Percentiles rank a stretch among this genome's conserved stretches.
Conservation (phyloP, 2,888 invertebrate genomes). For the Orchestes rusci region DNA sequence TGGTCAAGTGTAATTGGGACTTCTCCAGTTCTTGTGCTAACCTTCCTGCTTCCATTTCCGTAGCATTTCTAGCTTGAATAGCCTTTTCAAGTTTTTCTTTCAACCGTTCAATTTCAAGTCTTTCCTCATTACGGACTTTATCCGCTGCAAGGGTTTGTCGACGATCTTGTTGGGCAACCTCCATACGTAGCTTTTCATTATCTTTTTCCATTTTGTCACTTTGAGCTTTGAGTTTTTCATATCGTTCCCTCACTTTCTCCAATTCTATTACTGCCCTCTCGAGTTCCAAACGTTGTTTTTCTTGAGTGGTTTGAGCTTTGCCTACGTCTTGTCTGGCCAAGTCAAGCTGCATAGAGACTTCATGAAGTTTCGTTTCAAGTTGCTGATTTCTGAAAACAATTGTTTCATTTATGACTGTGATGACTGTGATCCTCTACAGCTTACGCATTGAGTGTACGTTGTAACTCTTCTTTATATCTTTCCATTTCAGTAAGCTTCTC, state of each 20-base stretch:
- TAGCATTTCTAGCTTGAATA: constrained; percentile 71
- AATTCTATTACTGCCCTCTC: constrained; percentile 83
- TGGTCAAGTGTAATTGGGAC: constrained; percentile 73
- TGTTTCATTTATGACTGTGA: background rate
- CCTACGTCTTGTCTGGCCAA: constrained; percentile 70
- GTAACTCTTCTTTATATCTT: constrained; percentile 64
- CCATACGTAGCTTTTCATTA: constrained; percentile 68
- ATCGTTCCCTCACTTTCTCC: constrained; percentile 79
- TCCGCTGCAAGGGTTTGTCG: constrained; percentile 55
- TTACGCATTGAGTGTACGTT: constrained; percentile 50
- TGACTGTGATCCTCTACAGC: background rate
- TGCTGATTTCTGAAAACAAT: constrained; percentile 51
- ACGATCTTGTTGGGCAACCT: constrained; percentile 56
- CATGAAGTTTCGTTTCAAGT: constrained; percentile 69
- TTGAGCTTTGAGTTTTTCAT: constrained; percentile 73
- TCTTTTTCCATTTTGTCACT: constrained; percentile 67
- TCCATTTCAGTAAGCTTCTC: constrained; percentile 60
- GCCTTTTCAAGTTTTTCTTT: constrained; percentile 83
- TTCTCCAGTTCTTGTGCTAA: constrained; percentile 81
- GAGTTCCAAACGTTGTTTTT: constrained; percentile 71
- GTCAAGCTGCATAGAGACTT: constrained; percentile 74
- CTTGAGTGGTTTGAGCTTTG: constrained; percentile 66
- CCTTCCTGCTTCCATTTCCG: constrained; percentile 78
- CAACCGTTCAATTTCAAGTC: constrained; percentile 74
- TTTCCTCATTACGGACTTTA: constrained; percentile 59